Evolutionary conservation across 2,888 invertebrate species (phyloP).

Genomic region (Drosophila phalerata): DNA sequence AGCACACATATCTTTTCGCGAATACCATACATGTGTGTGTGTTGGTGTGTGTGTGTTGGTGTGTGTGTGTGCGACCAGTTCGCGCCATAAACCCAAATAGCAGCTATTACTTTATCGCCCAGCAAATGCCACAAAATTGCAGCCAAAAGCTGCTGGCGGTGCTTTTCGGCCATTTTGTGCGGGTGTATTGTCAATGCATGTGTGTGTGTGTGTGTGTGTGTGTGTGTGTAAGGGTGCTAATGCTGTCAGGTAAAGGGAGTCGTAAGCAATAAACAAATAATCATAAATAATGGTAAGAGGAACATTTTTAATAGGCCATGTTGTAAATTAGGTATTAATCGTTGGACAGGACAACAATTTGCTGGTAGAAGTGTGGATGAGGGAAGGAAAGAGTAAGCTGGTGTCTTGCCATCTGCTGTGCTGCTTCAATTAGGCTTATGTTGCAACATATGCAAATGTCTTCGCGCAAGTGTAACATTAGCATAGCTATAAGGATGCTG

Average conservation of each 20-base stretch:
- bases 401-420: conserved; percentile 14
- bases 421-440: conserved; percentile 75
- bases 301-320: conserved; percentile 65
- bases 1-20: conserved; percentile 11
- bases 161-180: conserved; percentile 43
- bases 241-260: conserved; percentile 62
- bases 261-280: conserved; percentile 77
- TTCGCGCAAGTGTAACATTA: conserved; percentile 45
- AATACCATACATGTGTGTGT: neutral
- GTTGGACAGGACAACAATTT: conserved; percentile 19
- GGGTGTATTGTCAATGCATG: conserved; percentile 16
- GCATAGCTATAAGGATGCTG: conserved; percentile 52
- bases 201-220: conserved; percentile 14
- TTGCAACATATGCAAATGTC: conserved; percentile 65
- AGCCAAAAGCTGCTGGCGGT: conserved; percentile 76
- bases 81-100: conserved; percentile 74
- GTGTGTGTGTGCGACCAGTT: conserved; percentile 33
- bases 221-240: conserved; percentile 46
- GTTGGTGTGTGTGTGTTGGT: conserved; percentile 3
- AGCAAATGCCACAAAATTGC: conserved; percentile 79
- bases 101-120: conserved; percentile 79
- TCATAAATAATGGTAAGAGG: conserved; percentile 75
- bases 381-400: neutral
- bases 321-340: conserved; percentile 79
- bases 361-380: neutral